Base-by-base conservation (phyloP, 2,113 vertebrate genomes). In the Argyrosomus japonicus region DNA sequence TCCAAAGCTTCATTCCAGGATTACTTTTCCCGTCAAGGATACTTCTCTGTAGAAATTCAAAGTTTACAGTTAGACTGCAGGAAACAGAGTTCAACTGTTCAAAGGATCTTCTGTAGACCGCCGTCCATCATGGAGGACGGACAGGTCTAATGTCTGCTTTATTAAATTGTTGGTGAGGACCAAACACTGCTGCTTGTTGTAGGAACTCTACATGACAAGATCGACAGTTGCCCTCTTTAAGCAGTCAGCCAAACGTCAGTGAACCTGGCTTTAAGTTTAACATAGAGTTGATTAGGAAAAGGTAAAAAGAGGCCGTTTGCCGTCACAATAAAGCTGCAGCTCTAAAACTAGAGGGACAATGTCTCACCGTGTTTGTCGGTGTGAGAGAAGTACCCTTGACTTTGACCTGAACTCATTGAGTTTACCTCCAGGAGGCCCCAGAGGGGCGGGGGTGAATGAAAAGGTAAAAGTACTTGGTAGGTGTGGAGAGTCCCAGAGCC, bases 381-480 rank as follows among this genome's bases (percentile, higher is more conserved):
- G 9, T 17, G 18, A 85, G 90, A 93, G 88, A 90, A 92, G 87
- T 77, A 92, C 3, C 88, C 91, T 86, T 85, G 90, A 92, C 82
- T 21, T 48, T 54, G 68, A 83, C 10, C 58, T 57, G 13, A 53
- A 68, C 57, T 74, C 78, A 45, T 78, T 48, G 81, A 88, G 50
- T 82, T 94, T 94, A 93, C 93, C 93, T 94, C 93, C 84, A 94
- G 93, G 89, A 92, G 91, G 91, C 90, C 91, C 92, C 90, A 85
- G 71, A 83, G 86, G 89, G 85, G 62, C 87, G 79, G 85, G 91
- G 92, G 72, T 80, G 88, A 94, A 91, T 93, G 91, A 95, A 97
- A 95, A 96, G 95, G 91, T 96, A 95, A 85, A 94, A 97, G 96
- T 99, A 99, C 98, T 98, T 99, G 97, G 95, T 99, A 99, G 95